Evolutionary conservation across 2,113 vertebrate genomes (phyloP).

Genomic region (Amblyopsis rosae): DNA sequence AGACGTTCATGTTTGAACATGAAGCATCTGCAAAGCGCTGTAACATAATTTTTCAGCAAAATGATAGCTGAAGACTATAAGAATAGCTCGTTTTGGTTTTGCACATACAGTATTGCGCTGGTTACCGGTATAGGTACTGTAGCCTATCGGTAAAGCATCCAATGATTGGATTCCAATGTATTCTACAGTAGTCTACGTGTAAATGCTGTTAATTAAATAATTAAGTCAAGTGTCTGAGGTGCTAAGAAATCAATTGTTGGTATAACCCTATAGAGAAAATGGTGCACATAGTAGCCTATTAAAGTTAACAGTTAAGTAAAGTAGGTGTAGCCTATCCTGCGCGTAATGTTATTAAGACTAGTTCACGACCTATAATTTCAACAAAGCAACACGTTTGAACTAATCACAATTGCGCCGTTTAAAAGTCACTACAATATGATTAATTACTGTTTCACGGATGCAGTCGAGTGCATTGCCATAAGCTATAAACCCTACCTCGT

Average conservation of each 20-base stretch:
- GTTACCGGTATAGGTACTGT: too few relatives aligned
- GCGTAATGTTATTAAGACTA: not conserved
- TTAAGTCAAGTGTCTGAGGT: too few relatives aligned
- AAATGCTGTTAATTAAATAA: too few relatives aligned
- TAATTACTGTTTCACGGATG: too few relatives aligned
- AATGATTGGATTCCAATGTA: too few relatives aligned
- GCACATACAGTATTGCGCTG: not conserved
- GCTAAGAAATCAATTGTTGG: too few relatives aligned
- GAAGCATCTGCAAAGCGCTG: conserved; percentile 60
- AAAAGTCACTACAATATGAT: too few relatives aligned
- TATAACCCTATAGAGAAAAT: not conserved
- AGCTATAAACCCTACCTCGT: too few relatives aligned
- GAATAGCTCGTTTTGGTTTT: conserved; percentile 1
- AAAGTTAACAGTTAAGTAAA: not conserved
- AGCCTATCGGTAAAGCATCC: too few relatives aligned
- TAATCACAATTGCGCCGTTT: not conserved
- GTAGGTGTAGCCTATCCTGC: not conserved
- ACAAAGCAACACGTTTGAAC: conserved; percentile 35
- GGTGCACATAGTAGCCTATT: not conserved
- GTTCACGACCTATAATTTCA: not conserved
- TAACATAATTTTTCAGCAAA: conserved; percentile 57
- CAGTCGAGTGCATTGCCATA: too few relatives aligned
- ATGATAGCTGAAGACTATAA: conserved; percentile 23
- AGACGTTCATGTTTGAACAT: conserved; percentile 74
- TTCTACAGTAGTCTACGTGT: too few relatives aligned